phyloP scores from a whole-genome alignment of 2,113 vertebrate genomes.

The Eidolon helvum region DNA sequence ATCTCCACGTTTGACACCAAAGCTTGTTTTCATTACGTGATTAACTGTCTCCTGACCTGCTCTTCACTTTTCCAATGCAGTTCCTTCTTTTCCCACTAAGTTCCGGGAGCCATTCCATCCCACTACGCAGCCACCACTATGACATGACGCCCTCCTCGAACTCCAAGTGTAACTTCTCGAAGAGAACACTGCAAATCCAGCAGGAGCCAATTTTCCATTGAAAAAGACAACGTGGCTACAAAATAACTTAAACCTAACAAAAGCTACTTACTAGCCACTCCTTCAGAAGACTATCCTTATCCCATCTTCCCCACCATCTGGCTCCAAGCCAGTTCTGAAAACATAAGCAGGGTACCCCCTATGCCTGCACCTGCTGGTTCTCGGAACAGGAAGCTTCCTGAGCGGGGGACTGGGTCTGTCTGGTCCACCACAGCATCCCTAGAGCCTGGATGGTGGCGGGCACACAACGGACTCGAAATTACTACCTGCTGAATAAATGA shows the following conservation, averaged over 20 bases:
- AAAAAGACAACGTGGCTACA: background rate
- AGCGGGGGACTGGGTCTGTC: background rate
- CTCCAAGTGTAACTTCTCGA: background rate
- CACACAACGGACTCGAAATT: background rate
- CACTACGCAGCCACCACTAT: background rate
- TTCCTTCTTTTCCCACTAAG: background rate
- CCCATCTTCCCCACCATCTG: background rate
- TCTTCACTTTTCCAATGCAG: background rate
- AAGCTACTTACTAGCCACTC: background rate
- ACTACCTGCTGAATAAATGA: background rate
- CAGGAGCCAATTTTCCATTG: background rate
- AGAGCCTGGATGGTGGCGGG: background rate
- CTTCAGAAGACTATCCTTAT: background rate
- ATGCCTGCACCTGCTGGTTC: background rate
- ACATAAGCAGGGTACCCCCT: background rate
- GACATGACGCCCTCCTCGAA: background rate
- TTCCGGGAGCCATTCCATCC: background rate
- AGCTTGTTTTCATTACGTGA: background rate
- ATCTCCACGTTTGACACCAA: background rate
- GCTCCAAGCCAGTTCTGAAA: background rate
- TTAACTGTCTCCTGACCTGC: background rate
- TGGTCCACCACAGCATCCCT: background rate
- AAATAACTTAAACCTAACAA: background rate
- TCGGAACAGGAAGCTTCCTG: background rate
- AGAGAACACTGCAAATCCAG: background rate